A percentile compares a stretch with the other conserved stretches of the same genome.
Evolutionary conservation across 2,113 vertebrate species (phyloP).

Genomic region (Dasyurus viverrinus): DNA sequence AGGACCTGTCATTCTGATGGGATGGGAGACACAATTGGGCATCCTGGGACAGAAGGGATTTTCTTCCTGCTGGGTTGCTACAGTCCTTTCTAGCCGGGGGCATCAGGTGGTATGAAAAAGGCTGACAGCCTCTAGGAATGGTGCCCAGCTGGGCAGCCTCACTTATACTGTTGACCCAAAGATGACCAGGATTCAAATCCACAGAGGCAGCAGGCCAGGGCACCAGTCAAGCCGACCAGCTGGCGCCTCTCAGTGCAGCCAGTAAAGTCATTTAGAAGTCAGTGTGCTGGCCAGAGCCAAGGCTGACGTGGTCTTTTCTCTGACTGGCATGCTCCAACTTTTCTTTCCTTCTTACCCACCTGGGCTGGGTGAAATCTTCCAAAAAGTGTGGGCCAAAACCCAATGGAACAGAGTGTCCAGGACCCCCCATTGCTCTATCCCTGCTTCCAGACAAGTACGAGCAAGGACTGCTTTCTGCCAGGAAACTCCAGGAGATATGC

Average conservation of each 20-base stretch:
- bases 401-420: not conserved
- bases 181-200: conserved; percentile 3
- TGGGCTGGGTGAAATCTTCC: not conserved
- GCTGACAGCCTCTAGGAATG: conserved; percentile 1
- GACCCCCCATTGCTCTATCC: not conserved
- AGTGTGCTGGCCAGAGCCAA: not conserved
- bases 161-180: conserved; percentile 1
- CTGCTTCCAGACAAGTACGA: not conserved
- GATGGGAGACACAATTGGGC: not conserved
- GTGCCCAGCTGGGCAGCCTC: not conserved
- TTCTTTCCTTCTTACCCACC: not conserved
- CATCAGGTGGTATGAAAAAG: not conserved
- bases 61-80: not conserved
- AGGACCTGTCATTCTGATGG: not conserved
- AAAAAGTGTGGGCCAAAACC: not conserved
- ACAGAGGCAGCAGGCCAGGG: not conserved
- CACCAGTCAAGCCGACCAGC: not conserved
- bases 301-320: not conserved
- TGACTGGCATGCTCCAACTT: not conserved
- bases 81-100: not conserved
- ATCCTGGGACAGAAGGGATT: not conserved
- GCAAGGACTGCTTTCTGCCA: not conserved
- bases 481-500: not conserved
- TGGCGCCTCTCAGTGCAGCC: not conserved
- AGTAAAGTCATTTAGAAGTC: conserved; percentile 17